Evolutionary conservation across 2,797 vertebrate species (phyloP), one percentile per base, ranked within the genome.

Genomic region (Chaenodraco wilsoni): DNA sequence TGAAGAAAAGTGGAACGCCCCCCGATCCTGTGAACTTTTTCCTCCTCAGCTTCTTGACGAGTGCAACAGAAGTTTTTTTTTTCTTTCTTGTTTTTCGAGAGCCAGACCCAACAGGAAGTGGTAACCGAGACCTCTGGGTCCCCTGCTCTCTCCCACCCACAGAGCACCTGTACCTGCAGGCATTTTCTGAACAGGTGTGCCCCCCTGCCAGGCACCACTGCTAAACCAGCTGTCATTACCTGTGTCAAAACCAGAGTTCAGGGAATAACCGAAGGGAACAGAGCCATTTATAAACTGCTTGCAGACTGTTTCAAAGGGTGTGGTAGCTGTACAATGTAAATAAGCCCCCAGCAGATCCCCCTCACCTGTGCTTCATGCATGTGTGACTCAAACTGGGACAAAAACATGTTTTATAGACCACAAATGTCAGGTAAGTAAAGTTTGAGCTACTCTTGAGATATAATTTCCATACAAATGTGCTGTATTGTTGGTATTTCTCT

Each of bases 191-290:
- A 88, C 92, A 92, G 93, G 92, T 93, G 91, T 91, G 89, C 87
- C 87, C 89, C 89, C 87, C 91, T 94, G 89, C 92, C 89, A 87
- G 91, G 87, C 93, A 87, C 91, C 91, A 89, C 91, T 90, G 92
- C 91, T 91, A 91, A 94, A 94, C 92, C 94, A 95, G 94, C 94
- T 94, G 92, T 95, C 93, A 93, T 94, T 91, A 94, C 93, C 92
- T 93, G 91, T 92, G 93, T 96, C 94, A 92, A 94, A 94, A 94
- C 91, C 92, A 95, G 93, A 95, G 95, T 95, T 95, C 95, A 95
- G 95, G 95, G 95, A 96, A 94, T 92, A 94, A 94, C 91, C 81
- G 95, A 95, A 95, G 93, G 95, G 95, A 95, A 95, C 93, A 95
- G 95, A 96, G 95, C 95, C 94, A 96, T 95, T 95, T 92, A 93